Base-by-base conservation (phyloP, 2,888 invertebrate genomes). In the Melipona beecheii region DNA sequence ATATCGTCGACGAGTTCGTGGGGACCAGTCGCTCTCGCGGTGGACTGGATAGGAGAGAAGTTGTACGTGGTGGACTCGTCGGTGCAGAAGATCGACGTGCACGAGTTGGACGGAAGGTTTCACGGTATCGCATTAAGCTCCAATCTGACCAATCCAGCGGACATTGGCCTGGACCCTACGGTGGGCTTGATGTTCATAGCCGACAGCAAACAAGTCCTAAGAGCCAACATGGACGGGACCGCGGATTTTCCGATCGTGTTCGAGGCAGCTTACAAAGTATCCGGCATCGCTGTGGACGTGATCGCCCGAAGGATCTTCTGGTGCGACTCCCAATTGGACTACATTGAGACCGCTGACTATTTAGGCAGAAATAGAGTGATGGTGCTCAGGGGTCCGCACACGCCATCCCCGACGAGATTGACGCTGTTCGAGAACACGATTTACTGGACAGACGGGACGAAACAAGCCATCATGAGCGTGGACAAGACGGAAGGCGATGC, bases 21-120 rank as follows among this genome's bases (percentile, higher is more conserved):
- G 98, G 96, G 97, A 0, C 98, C 98, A 0, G 97, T 98, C 0
- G 97, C 98, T 0, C 94, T 99, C 72, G 99, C 99, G 15, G 97
- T 99, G 24, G 99, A 99, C 95, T 99, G 99, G 98, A 97, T 99
- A 65, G 98, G 98, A 0, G 97, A 98, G 94, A 99, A 99, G 94
- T 95, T 99, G 15, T 99, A 99, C 95, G 98, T 99, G 31, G 98
- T 98, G 0, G 99, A 99, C 94, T 96, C 97, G 31, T 96, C 98
- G 36, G 98, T 98, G 0, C 98, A 98, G 94, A 98, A 98, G 95
- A 97, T 99, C 79, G 99, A 99, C 93, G 97, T 99, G 0, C 98
- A 99, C 93, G 98, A 98, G 94, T 95, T 99, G 88, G 97, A 97
- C 90, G 98, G 98, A 0, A 96, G 97, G 76, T 97, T 97, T 95